A percentile compares a stretch with the other conserved stretches of the same genome.
These are phyloP conservation scores for Ernsta delagoae DNA, from an alignment of 2,888 invertebrate genomes.

Conservation along the genomic window DNA sequence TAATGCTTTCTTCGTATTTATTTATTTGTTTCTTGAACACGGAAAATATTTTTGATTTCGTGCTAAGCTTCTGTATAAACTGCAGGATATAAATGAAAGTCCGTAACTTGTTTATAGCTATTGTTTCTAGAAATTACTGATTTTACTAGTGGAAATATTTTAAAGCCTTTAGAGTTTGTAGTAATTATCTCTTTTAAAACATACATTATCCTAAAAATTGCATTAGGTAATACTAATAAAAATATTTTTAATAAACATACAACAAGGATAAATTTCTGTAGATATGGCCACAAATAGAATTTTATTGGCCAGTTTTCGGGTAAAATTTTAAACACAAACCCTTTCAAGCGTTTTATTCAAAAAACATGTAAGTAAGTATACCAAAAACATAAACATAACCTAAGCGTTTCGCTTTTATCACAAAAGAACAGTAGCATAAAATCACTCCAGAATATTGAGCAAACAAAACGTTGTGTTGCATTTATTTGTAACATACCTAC, in stretches of 20 bases:
- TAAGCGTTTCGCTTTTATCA: constrained; percentile 18
- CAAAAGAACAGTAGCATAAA: constrained; percentile 28
- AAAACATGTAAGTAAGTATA: no score
- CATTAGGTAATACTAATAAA: no score
- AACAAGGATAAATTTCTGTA: neutral
- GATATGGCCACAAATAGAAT: neutral
- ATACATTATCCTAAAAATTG: no score
- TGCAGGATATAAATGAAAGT: neutral
- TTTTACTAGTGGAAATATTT: neutral
- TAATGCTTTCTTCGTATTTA: constrained; percentile 28
- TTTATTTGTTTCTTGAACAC: constrained; percentile 2
- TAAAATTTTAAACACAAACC: no score
- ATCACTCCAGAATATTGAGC: constrained; percentile 34
- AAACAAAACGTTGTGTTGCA: constrained; percentile 32
- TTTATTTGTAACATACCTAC: constrained; percentile 52
- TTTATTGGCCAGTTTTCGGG: no score
- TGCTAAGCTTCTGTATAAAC: constrained; percentile 14
- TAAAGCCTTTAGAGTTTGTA: neutral
- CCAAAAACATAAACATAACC: neutral
- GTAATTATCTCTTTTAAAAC: no score
- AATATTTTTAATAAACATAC: no score
- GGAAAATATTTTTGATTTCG: constrained; percentile 27
- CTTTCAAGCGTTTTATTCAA: no score
- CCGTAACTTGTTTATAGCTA: neutral
- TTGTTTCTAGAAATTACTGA: constrained; percentile 1